Evolutionary conservation across 2,888 invertebrate species (phyloP).

Genomic region (Sarcophaga variegata): DNA sequence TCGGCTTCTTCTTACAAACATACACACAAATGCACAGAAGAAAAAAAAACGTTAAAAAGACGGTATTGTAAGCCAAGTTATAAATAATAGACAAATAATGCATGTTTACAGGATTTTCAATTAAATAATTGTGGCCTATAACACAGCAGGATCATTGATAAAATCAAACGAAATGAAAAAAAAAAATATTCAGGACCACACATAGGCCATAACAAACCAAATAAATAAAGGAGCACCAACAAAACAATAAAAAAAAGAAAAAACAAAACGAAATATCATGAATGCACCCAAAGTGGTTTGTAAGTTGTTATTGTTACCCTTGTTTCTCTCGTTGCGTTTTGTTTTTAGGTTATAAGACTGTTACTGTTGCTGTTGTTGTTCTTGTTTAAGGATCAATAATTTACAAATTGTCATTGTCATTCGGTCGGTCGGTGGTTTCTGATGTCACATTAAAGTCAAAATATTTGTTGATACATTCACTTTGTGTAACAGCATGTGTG

Average conservation of each 20-base stretch:
- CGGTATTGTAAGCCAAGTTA: slow-evolving; percentile 4
- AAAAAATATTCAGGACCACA: slow-evolving; percentile 56
- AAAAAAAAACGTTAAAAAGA: not conserved
- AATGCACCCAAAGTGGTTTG: not conserved
- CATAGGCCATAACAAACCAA: slow-evolving; percentile 25
- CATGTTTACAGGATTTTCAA: slow-evolving; percentile 66
- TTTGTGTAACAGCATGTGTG: slow-evolving; percentile 21
- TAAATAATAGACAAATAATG: slow-evolving; percentile 40
- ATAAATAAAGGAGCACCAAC: not conserved
- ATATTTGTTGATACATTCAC: slow-evolving; percentile 58
- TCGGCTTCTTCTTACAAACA: slow-evolving; percentile 44
- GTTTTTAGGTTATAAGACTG: too few species aligned
- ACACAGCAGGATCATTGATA: slow-evolving; percentile 58
- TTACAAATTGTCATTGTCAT: slow-evolving; percentile 65
- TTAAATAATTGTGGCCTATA: slow-evolving; percentile 67
- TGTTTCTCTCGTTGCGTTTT: slow-evolving; percentile 28
- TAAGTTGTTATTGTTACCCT: slow-evolving; percentile 10
- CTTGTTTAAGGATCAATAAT: slow-evolving; percentile 64
- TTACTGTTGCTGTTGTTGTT: slow-evolving; percentile 35
- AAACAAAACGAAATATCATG: too few species aligned
- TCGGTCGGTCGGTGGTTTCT: slow-evolving; percentile 59
- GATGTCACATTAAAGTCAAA: slow-evolving; percentile 67
- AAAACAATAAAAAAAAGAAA: slow-evolving; percentile 1
- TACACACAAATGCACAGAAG: not conserved
- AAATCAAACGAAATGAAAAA: not conserved